These are phyloP conservation scores for Philypnodon macrostomus DNA, from an alignment of 2,797 vertebrate genomes.

Conservation along the genomic window DNA sequence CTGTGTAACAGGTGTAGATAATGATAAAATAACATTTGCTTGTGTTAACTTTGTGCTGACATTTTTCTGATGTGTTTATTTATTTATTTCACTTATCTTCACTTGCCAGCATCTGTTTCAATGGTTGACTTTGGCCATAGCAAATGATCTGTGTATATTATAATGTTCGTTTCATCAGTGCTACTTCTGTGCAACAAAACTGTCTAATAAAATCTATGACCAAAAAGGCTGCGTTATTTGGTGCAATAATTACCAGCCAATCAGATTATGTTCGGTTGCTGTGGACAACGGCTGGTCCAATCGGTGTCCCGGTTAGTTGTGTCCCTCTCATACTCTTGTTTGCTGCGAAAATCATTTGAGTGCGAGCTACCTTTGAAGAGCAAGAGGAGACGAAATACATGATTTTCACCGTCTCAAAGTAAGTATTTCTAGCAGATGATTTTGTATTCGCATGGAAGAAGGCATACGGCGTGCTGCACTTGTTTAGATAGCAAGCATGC, in stretches of 20 bases:
- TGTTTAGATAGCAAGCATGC: too few relatives aligned
- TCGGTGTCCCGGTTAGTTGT: constrained; percentile 41
- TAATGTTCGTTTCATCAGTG: too few relatives aligned
- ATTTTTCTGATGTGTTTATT: too few relatives aligned
- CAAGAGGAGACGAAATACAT: too few relatives aligned
- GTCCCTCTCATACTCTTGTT: not conserved
- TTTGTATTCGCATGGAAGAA: not conserved
- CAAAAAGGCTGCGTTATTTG: not conserved
- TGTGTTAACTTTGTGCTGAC: too few relatives aligned
- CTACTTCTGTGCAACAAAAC: not conserved
- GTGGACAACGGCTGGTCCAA: constrained; percentile 63
- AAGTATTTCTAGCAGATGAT: constrained; percentile 7
- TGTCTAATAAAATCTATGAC: not conserved
- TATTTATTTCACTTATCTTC: too few relatives aligned
- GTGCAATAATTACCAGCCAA: constrained; percentile 33
- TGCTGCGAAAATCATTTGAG: constrained; percentile 1
- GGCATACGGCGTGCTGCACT: too few relatives aligned
- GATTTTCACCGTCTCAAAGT: constrained; percentile 1
- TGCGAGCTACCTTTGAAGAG: not conserved
- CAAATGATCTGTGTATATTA: too few relatives aligned
- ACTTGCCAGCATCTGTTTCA: too few relatives aligned
- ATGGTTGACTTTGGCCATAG: too few relatives aligned
- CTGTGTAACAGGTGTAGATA: too few relatives aligned
- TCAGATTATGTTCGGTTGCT: constrained; percentile 66
- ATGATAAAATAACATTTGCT: too few relatives aligned